Base-by-base conservation (phyloP, 2,888 invertebrate species). In the Sinhomidia bicolor region DNA sequence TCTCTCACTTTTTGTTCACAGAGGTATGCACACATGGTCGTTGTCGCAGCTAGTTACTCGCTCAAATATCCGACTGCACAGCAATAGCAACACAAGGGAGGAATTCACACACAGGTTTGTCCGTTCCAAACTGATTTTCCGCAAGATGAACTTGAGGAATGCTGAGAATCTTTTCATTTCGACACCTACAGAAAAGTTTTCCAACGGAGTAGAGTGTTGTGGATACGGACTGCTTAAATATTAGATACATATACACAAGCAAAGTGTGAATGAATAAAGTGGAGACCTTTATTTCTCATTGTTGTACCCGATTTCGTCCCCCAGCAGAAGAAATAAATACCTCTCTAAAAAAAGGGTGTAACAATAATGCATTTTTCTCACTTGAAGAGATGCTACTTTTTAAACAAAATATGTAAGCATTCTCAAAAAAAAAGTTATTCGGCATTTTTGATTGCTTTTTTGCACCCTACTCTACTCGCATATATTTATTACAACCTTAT, bases 121-220 rank as follows among this genome's bases (percentile, higher is more conserved):
- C 80, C 79, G 79, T 78, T 60, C 80, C 76, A 87, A 81, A 88
- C 87, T 82, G 88, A 90, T 90, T 90, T 91, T 90, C 89, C 89
- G 85, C 85, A 89, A 81, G 81, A 89, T 91, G 88, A 80, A 80
- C 90, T 80, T 57, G 74, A 84, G 91, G 89, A 89, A 91, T 91
- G 90, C 76, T 51, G 80, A 80, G 90, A 91, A 91, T 91, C 91
- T 90, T 91, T 91, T 90, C 89, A 90, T 91, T 86, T 89, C 89
- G 80, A 91, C 91, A 90, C 91, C 90, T 90, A 89, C 89, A 82
- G 76, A 82, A 74, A 80, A 65, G 54, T 51, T 81, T 71, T 80
- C 57, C 68, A 26, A 47, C n/a, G 47, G 23, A 74, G 47, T 26
- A 47, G 23, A 47, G 47, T 74, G 47, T 74, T 74, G 74, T 74